Conservation (phyloP, 1,140 invertebrate genomes). For the Dufourea novaeangliae region DNA sequence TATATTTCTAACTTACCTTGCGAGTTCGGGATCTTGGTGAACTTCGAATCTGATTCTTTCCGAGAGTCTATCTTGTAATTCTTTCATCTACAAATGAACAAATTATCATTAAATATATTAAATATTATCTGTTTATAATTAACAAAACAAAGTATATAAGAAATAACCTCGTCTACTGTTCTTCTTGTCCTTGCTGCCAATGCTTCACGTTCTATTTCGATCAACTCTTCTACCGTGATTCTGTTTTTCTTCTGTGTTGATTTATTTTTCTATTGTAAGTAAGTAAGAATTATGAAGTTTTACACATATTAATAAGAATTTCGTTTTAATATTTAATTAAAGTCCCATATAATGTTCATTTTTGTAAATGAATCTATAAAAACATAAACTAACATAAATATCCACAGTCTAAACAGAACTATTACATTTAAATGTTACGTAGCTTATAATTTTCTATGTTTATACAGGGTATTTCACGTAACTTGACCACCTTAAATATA, state of each 20-base stretch:
- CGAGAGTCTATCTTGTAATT: constrained; percentile 78
- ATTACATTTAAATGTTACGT: not conserved
- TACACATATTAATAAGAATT: not conserved
- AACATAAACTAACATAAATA: not conserved
- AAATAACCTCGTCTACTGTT: constrained; percentile 78
- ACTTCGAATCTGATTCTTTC: constrained; percentile 75
- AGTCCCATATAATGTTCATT: not conserved
- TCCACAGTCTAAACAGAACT: not conserved
- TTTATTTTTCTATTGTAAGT: constrained; percentile 71
- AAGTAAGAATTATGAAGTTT: constrained; percentile 2
- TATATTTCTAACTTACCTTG: constrained; percentile 21
- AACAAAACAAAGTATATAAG: not conserved
- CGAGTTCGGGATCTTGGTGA: constrained; percentile 69
- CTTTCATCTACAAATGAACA: constrained; percentile 71
- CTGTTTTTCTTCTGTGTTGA: constrained; percentile 75
- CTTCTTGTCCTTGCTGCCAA: constrained; percentile 69
- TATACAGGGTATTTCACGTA: no score
- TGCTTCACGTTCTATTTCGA: constrained; percentile 72
- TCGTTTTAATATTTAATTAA: no score
- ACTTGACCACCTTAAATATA: no score
- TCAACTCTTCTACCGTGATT: constrained; percentile 65
- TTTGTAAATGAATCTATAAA: not conserved
- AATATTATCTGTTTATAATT: not conserved
- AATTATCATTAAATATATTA: constrained; percentile 13
- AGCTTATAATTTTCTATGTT: no score